Base-by-base conservation (phyloP, 2,113 vertebrate species). In the Pollachius pollachius region DNA sequence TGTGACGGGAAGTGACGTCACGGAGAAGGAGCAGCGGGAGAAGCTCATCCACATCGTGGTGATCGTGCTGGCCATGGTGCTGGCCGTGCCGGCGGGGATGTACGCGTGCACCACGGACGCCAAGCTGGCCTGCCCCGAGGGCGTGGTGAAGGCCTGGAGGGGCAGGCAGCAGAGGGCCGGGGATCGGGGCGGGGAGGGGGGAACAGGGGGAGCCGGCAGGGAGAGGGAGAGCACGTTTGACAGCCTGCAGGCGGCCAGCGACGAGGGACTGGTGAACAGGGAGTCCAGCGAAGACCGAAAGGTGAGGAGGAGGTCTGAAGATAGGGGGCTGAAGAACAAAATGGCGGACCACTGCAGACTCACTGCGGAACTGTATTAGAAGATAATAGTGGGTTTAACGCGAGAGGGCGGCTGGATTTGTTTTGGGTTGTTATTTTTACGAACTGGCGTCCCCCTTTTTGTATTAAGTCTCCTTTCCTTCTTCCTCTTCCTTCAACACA, bases 11-110 rank as follows among this genome's bases (percentile, higher is more conserved):
- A 95, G 91, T 6, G 93, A 94, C 17, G 61, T 90, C 34, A 92
- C 93, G 0, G 93, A 93, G 75, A 81, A 94, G 85, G 96, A 95
- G 41, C 94, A 93, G 74, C 88, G 94, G 0, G 93, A 95, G 86
- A 94, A 90, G 79, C 92, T 97, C 25, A 94, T 97, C 70, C 96
- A 98, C 60, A 91, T 95, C 5, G 77, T 96, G 0, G 94, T 97
- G 64, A 92, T 97, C 15, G 92, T 96, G 65, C 94, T 96, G 1
- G 94, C 91, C 23, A 94, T 96, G 93, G 92, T 96, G 66, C 81
- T 98, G 62, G 92, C 93, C 0, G 92, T 96, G 71, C 94, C 95
- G 0, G 92, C 94, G 0, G 95, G 95, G 0, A 94, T 92, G 92
- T 97, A 93, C 0, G 93, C 92, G 23, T 97, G 96, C 84, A 94